phyloP scores from a whole-genome alignment of 2,888 invertebrate genomes.

The Mantis religiosa region DNA sequence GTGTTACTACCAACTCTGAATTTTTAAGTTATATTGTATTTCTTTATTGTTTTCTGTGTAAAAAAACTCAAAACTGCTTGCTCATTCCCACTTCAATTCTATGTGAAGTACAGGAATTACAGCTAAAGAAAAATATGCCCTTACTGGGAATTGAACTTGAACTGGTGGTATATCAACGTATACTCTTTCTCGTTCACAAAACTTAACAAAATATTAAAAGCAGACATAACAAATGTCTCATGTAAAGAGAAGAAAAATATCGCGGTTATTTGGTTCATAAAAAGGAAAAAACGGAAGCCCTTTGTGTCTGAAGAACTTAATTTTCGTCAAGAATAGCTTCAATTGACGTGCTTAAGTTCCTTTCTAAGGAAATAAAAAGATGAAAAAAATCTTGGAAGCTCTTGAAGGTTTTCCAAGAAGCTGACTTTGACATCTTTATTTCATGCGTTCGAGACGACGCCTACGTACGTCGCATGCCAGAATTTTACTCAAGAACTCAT shows the following conservation, averaged over 20 bases:
- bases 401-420: not conserved
- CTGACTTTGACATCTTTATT: not conserved
- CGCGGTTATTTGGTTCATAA: not conserved
- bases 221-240: not conserved
- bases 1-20: too few species aligned
- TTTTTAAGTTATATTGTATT: too few species aligned
- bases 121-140: too few species aligned
- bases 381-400: not conserved
- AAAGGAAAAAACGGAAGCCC: not conserved
- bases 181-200: not conserved
- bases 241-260: not conserved
- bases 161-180: too few species aligned
- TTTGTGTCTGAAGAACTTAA: not conserved
- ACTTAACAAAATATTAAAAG: not conserved
- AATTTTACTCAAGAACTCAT: not conserved
- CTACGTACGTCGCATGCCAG: not conserved
- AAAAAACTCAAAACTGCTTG: too few species aligned
- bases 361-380: not conserved
- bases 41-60: too few species aligned
- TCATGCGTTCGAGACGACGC: not conserved
- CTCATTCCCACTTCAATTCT: too few species aligned
- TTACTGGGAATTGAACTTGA: too few species aligned
- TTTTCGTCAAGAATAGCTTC: not conserved
- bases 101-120: too few species aligned
- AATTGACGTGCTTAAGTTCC: not conserved